Percentiles rank a stretch among this genome's conserved stretches.
Conservation (phyloP, 2,888 invertebrate genomes). For the Ormia ochracea region DNA sequence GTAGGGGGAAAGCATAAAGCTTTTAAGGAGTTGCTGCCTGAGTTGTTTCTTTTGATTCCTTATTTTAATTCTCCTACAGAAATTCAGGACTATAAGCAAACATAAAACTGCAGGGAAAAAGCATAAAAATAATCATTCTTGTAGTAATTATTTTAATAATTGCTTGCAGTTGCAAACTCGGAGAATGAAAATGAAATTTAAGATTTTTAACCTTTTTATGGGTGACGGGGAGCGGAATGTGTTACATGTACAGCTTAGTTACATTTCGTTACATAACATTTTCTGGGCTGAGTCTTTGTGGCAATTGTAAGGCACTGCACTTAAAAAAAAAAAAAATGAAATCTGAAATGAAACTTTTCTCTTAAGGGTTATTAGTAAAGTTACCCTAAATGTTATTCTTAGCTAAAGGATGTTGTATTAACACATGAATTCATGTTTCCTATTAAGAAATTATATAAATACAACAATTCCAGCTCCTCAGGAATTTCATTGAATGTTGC, state of each 20-base stretch:
- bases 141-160: conserved; percentile 47
- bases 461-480: not conserved
- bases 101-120: not conserved
- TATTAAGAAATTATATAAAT: too few species aligned
- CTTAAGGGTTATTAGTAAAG: conserved; percentile 4
- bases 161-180: conserved; percentile 23
- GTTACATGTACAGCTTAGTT: conserved; percentile 43
- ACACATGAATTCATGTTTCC: conserved; percentile 19
- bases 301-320: conserved; percentile 15
- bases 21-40: conserved; percentile 38
- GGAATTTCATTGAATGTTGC: not conserved
- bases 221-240: conserved; percentile 36
- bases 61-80: not conserved
- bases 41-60: not conserved
- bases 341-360: conserved; percentile 11
- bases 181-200: conserved; percentile 47
- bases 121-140: not conserved
- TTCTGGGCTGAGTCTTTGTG: not conserved
- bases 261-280: conserved; percentile 1
- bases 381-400: conserved; percentile 19
- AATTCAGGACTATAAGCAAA: not conserved
- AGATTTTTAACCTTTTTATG: conserved; percentile 48
- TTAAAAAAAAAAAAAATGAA: not conserved
- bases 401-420: conserved; percentile 1
- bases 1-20: conserved; percentile 11